Evolutionary conservation across 2,797 vertebrate genomes (phyloP).

Genomic region (Hozukius guyotensis): DNA sequence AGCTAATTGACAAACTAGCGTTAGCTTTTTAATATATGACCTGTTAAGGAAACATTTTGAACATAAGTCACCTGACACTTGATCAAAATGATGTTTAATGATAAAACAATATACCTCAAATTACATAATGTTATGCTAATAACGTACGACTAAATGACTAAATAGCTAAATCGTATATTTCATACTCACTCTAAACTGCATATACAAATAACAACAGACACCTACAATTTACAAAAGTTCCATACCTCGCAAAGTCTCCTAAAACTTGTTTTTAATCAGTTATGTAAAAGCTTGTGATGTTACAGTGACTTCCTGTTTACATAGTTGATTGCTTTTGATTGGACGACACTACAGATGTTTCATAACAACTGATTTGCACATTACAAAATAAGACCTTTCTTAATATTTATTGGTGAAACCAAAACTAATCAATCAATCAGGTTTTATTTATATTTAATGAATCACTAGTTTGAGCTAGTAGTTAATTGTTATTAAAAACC

Average conservation of each 20-base stretch:
- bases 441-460: background rate
- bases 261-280: background rate
- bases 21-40: background rate
- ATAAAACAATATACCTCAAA: background rate
- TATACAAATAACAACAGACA: background rate
- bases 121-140: background rate
- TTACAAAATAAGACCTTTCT: background rate
- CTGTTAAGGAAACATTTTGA: background rate
- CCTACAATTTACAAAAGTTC: background rate
- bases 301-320: background rate
- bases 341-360: background rate
- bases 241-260: background rate
- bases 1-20: background rate
- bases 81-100: background rate
- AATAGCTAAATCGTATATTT: background rate
- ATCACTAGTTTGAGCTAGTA: background rate
- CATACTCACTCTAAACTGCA: background rate
- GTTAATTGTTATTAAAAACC: background rate
- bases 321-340: background rate
- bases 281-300: background rate
- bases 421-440: background rate
- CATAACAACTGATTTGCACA: background rate
- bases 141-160: background rate
- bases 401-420: background rate
- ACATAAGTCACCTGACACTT: background rate